A percentile compares a stretch with the other conserved stretches of the same genome.
Evolutionary conservation across 2,113 vertebrate species (phyloP).

Genomic region (Rhombomys opimus): DNA sequence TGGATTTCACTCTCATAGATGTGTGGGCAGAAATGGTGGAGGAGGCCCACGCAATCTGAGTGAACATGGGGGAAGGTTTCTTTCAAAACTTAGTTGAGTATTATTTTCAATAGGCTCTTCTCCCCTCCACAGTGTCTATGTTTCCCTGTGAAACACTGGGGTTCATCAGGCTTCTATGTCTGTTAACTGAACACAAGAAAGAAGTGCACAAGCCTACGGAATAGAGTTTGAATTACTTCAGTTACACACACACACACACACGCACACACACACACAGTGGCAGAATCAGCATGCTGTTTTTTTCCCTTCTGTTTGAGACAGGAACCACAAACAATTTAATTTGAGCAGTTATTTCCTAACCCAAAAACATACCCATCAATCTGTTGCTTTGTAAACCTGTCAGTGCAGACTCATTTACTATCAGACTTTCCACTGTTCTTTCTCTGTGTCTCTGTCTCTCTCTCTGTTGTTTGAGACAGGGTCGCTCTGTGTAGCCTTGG

Average conservation of each 20-base stretch:
- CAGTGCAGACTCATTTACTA: slow-evolving; percentile 4
- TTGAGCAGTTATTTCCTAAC: slow-evolving; percentile 60
- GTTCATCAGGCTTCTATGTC: slow-evolving; percentile 20
- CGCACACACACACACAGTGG: background rate
- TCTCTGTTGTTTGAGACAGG: background rate
- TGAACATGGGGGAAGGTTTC: background rate
- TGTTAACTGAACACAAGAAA: background rate
- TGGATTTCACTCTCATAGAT: background rate
- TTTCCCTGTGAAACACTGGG: slow-evolving; percentile 11
- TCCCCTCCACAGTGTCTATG: background rate
- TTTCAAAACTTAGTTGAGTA: background rate
- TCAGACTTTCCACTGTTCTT: background rate
- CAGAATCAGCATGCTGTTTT: slow-evolving; percentile 42
- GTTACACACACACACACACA: background rate
- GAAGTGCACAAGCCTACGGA: background rate
- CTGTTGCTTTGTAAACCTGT: slow-evolving; percentile 57
- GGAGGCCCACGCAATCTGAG: background rate
- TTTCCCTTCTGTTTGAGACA: slow-evolving; percentile 43
- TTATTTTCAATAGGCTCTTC: slow-evolving; percentile 22
- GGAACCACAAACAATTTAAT: slow-evolving; percentile 45
- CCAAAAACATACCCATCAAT: slow-evolving; percentile 63
- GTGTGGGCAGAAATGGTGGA: background rate
- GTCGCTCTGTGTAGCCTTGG: background rate
- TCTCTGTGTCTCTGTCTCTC: no score
- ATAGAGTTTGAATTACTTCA: slow-evolving; percentile 42